Evolutionary conservation across 2,797 vertebrate genomes (phyloP).

Genomic region (Prunella strophiata): DNA sequence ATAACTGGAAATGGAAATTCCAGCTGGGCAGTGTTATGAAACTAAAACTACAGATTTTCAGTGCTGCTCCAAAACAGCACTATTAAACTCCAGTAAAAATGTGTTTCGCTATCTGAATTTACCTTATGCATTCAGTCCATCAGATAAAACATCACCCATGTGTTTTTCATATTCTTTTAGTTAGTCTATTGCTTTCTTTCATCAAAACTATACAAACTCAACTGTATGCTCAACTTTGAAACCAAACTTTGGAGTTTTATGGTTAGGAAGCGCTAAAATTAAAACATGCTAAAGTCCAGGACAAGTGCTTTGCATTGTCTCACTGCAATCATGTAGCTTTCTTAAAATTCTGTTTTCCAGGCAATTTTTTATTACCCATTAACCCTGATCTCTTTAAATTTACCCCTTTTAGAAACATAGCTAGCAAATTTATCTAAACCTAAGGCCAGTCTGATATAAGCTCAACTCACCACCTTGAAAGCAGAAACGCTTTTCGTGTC

Average conservation of each 20-base stretch:
- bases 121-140: background rate
- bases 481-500: background rate
- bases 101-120: background rate
- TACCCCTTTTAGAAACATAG: background rate
- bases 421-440: background rate
- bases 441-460: background rate
- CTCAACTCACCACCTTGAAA: background rate
- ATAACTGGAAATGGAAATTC: conserved; percentile 57
- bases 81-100: conserved; percentile 8
- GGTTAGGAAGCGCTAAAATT: background rate
- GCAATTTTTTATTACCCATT: background rate
- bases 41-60: conserved; percentile 33
- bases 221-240: background rate
- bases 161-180: background rate
- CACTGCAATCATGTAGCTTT: background rate
- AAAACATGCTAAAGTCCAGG: background rate
- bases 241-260: background rate
- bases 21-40: conserved; percentile 50
- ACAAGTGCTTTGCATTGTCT: background rate
- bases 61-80: background rate
- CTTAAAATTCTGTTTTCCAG: background rate
- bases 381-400: background rate
- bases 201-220: background rate
- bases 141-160: background rate
- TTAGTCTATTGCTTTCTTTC: background rate